phyloP scores from a whole-genome alignment of 2,113 vertebrate genomes.

The Numenius arquata region DNA sequence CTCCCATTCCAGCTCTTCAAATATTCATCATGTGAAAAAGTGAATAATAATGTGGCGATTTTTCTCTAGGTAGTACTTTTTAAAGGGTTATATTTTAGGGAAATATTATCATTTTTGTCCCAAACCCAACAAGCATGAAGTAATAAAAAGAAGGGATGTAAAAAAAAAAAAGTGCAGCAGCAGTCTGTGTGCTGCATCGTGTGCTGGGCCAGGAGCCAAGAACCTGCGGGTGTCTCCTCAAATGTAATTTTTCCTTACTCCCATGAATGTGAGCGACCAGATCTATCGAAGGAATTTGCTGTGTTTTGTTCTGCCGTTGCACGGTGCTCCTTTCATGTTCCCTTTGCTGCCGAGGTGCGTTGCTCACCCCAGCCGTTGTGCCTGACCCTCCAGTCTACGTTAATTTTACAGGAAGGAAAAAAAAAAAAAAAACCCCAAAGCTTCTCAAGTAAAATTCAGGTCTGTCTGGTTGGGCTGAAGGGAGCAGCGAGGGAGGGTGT shows the following conservation, averaged over 20 bases:
- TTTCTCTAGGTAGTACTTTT: background rate
- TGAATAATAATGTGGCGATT: background rate
- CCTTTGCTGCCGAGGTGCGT: background rate
- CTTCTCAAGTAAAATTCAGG: background rate
- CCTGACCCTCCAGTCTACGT: background rate
- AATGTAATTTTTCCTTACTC: background rate
- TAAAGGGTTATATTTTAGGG: background rate
- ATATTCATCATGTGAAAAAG: background rate
- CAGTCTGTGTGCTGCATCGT: background rate
- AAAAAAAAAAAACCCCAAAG: background rate
- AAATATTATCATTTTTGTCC: conserved; percentile 2
- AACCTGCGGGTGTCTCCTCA: background rate
- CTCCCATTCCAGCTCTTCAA: background rate
- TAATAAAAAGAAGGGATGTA: background rate
- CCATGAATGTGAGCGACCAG: background rate
- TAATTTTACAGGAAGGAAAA: background rate
- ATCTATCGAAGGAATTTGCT: background rate
- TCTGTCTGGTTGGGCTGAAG: background rate
- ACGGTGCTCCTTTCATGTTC: background rate
- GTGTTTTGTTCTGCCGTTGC: background rate
- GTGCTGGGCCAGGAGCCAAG: conserved; percentile 30
- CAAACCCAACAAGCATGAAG: background rate
- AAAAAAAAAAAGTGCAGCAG: background rate
- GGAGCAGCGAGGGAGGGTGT: accelerated
- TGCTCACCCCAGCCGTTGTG: background rate